Conservation (phyloP, 1,140 invertebrate genomes). For the Heliothis subflexa region DNA sequence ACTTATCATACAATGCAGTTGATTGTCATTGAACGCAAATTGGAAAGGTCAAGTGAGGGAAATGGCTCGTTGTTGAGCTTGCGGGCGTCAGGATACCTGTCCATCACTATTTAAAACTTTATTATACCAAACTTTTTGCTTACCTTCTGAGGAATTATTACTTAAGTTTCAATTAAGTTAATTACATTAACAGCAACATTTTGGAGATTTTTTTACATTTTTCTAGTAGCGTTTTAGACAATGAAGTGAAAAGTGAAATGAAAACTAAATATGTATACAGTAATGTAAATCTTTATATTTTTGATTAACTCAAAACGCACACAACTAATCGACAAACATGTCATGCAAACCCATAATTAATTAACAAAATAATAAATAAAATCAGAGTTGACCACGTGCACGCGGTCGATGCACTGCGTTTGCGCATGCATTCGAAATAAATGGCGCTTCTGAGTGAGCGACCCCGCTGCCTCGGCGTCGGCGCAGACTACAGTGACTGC, state of each 20-base stretch:
- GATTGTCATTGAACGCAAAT: conserved; percentile 13
- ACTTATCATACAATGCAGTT: background rate
- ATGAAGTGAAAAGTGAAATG: no score
- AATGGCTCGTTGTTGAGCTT: conserved; percentile 14
- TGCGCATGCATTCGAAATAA: conserved; percentile 34
- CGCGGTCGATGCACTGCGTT: conserved; percentile 21
- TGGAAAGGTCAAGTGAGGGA: conserved; percentile 28
- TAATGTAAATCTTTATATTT: no score
- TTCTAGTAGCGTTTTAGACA: no score
- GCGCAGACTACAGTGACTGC: conserved; percentile 33
- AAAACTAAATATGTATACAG: no score
- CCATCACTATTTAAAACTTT: conserved; percentile 29
- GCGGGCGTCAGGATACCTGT: conserved; percentile 31
- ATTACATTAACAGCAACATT: no score
- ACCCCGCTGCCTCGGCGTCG: conserved; percentile 6
- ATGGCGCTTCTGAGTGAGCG: conserved; percentile 31
- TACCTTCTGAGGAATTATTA: no score
- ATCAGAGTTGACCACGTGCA: conserved; percentile 11
- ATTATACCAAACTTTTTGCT: background rate
- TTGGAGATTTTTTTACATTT: no score
- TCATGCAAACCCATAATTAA: conserved; percentile 5
- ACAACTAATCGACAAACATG: background rate
- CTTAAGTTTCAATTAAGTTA: no score
- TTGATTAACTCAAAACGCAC: background rate
- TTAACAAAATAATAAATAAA: conserved; percentile 13